Evolutionary conservation across 2,888 invertebrate species (phyloP).

Genomic region (Thelaira solivaga): DNA sequence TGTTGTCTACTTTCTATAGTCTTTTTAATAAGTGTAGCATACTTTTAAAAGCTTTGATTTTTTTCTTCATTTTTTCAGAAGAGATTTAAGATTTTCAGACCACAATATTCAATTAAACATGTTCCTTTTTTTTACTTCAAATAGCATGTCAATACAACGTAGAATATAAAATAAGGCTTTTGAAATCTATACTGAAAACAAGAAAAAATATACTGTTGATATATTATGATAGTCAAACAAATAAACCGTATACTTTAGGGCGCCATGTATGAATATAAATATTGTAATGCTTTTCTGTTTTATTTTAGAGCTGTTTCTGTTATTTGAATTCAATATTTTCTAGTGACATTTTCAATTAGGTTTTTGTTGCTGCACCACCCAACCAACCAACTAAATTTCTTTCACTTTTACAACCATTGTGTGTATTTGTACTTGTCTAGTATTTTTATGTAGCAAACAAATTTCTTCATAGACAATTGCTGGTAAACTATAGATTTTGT

Average conservation of each 20-base stretch:
- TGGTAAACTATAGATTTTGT: slow-evolving; percentile 24
- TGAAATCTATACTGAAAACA: background rate
- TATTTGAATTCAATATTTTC: slow-evolving; percentile 38
- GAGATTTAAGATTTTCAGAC: slow-evolving; percentile 18
- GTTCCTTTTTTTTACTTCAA: background rate
- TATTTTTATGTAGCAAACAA: slow-evolving; percentile 18
- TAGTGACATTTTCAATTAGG: slow-evolving; percentile 42
- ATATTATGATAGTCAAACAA: background rate
- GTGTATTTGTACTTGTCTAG: background rate
- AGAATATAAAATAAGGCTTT: no score
- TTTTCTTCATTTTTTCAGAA: background rate
- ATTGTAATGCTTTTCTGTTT: background rate
- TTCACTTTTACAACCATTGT: background rate
- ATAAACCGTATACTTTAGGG: slow-evolving; percentile 28
- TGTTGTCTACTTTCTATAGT: background rate
- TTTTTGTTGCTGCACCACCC: background rate
- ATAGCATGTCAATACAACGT: slow-evolving; percentile 51
- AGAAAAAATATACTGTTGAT: background rate
- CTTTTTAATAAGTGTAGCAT: slow-evolving; percentile 25
- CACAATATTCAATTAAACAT: slow-evolving; percentile 47
- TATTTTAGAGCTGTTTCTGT: background rate
- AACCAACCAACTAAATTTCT: no score
- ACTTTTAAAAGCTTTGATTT: slow-evolving; percentile 43
- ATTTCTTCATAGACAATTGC: slow-evolving; percentile 35
- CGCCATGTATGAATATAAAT: slow-evolving; percentile 25